Base-by-base conservation (phyloP, 2,797 vertebrate genomes). In the Cynodonichthys magdalenae region DNA sequence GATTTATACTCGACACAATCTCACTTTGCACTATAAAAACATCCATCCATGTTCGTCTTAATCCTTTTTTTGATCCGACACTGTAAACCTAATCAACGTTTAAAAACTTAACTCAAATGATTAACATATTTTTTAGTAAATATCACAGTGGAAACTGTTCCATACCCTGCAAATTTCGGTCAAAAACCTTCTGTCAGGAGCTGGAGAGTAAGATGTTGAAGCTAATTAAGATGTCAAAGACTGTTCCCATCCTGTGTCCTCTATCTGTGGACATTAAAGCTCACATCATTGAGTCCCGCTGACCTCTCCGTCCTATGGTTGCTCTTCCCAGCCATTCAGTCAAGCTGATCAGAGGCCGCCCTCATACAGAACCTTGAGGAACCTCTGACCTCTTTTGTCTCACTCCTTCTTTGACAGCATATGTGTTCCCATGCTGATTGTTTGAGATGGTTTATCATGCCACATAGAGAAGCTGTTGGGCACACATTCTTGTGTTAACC, bases 151-250 rank as follows among this genome's bases (percentile, higher is more conserved):
- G 71, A 78, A 76, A 83, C 69, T 56, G 77, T 80, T 83, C 39
- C 63, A 36, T 53, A 41, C n/a, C 45, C 17, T 59, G n/a, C 54
- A 28, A 44, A 39, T 18, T 60, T 52, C 63, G 39, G 31, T 19
- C 24, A 19, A 11, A 50, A 82, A 77, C 63, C 76, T 75, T 86
- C 82, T 88, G 87, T 85, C 82, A 76, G 77, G 83, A 60, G 74
- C 68, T 70, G 65, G 62, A 72, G 77, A 88, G 80, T 85, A 75
- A 90, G 86, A 89, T 79, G 86, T 87, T 84, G 57, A 79, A 78
- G 78, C 89, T 91, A 93, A 94, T 92, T 91, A 92, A 94, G 92
- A 93, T 87, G 92, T 94, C 91, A 92, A 86, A 90, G 89, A 84
- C 75, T 53, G 75, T 85, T 82, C 80, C 84, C 80, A 70, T 91